These are phyloP conservation scores for Pyralis farinalis DNA, from an alignment of 2,888 invertebrate species.

Conservation along the genomic window DNA sequence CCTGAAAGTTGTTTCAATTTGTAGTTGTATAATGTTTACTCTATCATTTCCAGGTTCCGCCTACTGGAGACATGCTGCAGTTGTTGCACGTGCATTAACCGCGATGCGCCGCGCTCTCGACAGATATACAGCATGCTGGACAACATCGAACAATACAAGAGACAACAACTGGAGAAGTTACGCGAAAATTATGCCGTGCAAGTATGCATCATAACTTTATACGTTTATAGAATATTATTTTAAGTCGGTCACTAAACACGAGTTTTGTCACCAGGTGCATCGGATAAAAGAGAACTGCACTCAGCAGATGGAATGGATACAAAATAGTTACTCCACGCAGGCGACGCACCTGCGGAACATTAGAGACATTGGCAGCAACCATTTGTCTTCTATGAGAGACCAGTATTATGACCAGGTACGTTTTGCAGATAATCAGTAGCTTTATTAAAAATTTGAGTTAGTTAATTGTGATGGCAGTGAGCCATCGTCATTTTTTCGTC, in stretches of 20 bases:
- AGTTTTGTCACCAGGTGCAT: slow-evolving; percentile 82
- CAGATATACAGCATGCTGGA: slow-evolving; percentile 94
- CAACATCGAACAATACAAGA: slow-evolving; percentile 94
- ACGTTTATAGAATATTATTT: too few relatives aligned
- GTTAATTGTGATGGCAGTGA: too few relatives aligned
- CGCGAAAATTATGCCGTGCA: slow-evolving; percentile 96
- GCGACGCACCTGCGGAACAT: slow-evolving; percentile 93
- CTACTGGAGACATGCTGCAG: slow-evolving; percentile 88
- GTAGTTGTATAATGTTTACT: not conserved
- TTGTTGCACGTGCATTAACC: slow-evolving; percentile 87
- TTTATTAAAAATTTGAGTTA: too few relatives aligned
- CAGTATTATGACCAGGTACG: slow-evolving; percentile 95
- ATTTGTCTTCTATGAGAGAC: slow-evolving; percentile 91
- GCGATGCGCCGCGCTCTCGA: slow-evolving; percentile 88
- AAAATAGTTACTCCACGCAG: slow-evolving; percentile 94
- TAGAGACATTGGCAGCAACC: slow-evolving; percentile 94
- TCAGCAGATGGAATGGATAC: slow-evolving; percentile 96
- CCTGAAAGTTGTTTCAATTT: not conserved
- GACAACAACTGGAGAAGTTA: slow-evolving; percentile 92
- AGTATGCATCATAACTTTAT: slow-evolving; percentile 56
- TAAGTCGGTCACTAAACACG: too few relatives aligned
- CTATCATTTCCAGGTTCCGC: slow-evolving; percentile 82
- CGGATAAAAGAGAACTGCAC: slow-evolving; percentile 96
- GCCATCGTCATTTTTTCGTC: too few relatives aligned
- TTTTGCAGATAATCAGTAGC: not conserved